Percentiles rank a stretch among this genome's conserved stretches.
Evolutionary conservation across 2,797 vertebrate species (phyloP).

Genomic region (Pseudomugil tenellus): DNA sequence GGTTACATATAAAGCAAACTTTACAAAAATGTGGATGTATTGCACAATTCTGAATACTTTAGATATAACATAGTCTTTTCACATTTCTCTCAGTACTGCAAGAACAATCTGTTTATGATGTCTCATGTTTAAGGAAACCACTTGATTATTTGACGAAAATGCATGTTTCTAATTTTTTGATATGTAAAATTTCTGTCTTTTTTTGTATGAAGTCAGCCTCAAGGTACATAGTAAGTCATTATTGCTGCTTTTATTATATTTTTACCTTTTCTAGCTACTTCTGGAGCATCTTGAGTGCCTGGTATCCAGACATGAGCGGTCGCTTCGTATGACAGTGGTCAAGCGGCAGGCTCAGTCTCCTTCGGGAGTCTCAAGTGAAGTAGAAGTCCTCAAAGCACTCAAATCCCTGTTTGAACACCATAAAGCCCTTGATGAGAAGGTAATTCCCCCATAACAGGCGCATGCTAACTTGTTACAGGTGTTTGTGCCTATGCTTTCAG

Average conservation of each 20-base stretch:
- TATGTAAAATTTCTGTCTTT: no score
- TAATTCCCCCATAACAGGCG: no score
- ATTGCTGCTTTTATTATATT: no score
- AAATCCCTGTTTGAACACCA: constrained; percentile 97
- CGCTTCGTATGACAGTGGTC: constrained; percentile 92
- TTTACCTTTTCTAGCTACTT: constrained; percentile 79
- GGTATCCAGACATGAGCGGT: constrained; percentile 92
- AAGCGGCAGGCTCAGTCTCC: constrained; percentile 93
- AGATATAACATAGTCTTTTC: neutral
- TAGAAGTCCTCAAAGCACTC: constrained; percentile 95
- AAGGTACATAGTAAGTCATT: no score
- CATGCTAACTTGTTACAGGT: no score
- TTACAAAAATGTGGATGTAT: neutral
- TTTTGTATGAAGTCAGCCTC: no score
- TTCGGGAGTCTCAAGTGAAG: constrained; percentile 93
- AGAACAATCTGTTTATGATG: neutral
- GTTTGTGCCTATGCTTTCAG: no score
- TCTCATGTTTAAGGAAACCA: no score
- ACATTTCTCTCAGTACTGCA: neutral
- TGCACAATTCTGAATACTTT: neutral
- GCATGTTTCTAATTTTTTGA: neutral
- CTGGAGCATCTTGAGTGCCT: constrained; percentile 92
- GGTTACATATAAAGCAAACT: neutral
- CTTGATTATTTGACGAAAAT: neutral
- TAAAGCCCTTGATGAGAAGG: constrained; percentile 95